These are phyloP conservation scores for Drosophila cognata DNA, from an alignment of 2,888 invertebrate genomes.

Conservation along the genomic window DNA sequence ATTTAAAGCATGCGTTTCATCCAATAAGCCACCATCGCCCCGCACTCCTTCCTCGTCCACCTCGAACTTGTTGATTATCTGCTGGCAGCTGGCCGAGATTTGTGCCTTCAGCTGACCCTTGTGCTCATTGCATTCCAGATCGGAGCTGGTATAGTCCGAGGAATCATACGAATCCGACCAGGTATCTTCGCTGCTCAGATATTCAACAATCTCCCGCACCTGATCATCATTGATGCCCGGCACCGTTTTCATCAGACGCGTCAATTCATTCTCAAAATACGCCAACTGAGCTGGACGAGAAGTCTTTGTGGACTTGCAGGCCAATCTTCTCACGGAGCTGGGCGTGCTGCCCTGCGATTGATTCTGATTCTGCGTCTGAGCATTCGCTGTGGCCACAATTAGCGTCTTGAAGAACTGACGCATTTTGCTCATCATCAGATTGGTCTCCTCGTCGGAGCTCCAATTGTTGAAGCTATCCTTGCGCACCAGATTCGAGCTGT, in stretches of 20 bases:
- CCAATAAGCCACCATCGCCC: slow-evolving; percentile 85
- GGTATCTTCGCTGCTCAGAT: slow-evolving; percentile 95
- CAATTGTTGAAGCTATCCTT: slow-evolving; percentile 97
- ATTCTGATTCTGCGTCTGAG: slow-evolving; percentile 85
- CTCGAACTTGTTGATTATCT: slow-evolving; percentile 95
- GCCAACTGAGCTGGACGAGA: slow-evolving; percentile 94
- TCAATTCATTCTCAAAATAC: slow-evolving; percentile 95
- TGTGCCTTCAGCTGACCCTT: slow-evolving; percentile 92
- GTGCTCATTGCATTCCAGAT: slow-evolving; percentile 89
- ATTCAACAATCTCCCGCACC: slow-evolving; percentile 96
- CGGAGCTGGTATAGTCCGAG: slow-evolving; percentile 95
- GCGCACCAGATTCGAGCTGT: slow-evolving; percentile 87
- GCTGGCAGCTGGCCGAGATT: slow-evolving; percentile 94
- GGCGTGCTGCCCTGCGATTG: slow-evolving; percentile 80
- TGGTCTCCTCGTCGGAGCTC: slow-evolving; percentile 97
- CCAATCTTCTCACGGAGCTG: slow-evolving; percentile 55
- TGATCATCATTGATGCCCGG: slow-evolving; percentile 96
- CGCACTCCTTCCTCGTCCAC: slow-evolving; percentile 87
- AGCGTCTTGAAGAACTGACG: slow-evolving; percentile 96
- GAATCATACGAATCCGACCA: slow-evolving; percentile 98
- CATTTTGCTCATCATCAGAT: slow-evolving; percentile 98
- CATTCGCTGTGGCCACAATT: slow-evolving; percentile 88
- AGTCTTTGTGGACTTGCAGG: slow-evolving; percentile 77
- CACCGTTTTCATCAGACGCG: slow-evolving; percentile 96
- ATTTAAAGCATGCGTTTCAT: slow-evolving; percentile 86